A percentile compares a stretch with the other conserved stretches of the same genome.
These are phyloP conservation scores for Aromia moschata DNA, from an alignment of 2,888 invertebrate genomes.

Conservation along the genomic window DNA sequence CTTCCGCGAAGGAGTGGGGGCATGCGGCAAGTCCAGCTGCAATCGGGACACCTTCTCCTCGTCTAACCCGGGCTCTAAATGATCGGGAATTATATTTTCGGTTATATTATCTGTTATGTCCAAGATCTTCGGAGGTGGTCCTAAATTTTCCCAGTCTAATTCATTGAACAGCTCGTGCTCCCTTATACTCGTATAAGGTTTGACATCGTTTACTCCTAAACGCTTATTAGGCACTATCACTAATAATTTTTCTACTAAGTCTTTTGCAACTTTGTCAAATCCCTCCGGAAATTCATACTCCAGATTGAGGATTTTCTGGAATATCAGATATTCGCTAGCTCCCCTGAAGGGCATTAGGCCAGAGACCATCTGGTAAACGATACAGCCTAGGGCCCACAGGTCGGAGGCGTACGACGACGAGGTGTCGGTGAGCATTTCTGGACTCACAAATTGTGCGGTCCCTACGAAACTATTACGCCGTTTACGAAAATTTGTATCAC, in stretches of 20 bases:
- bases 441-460: constrained; percentile 98
- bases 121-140: constrained; percentile 83
- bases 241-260: constrained; percentile 86
- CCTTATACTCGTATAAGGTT: constrained; percentile 83
- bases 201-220: constrained; percentile 81
- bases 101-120: constrained; percentile 64
- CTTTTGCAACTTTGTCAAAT: constrained; percentile 85
- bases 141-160: constrained; percentile 80
- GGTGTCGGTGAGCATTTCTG: constrained; percentile 89
- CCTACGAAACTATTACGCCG: constrained; percentile 75
- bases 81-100: constrained; percentile 76
- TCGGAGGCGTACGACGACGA: constrained; percentile 84
- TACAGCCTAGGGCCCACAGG: constrained; percentile 97
- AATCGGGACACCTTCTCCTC: constrained; percentile 75
- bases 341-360: constrained; percentile 70
- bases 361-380: constrained; percentile 95
- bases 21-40: constrained; percentile 39
- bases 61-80: constrained; percentile 88
- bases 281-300: constrained; percentile 94
- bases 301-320: constrained; percentile 92
- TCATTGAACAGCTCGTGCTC: constrained; percentile 87
- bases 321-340: constrained; percentile 93
- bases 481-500: constrained; percentile 52
- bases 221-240: constrained; percentile 83
- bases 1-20: constrained; percentile 47